Conservation (phyloP, 2,113 vertebrate genomes). For the Carassius carassius region DNA sequence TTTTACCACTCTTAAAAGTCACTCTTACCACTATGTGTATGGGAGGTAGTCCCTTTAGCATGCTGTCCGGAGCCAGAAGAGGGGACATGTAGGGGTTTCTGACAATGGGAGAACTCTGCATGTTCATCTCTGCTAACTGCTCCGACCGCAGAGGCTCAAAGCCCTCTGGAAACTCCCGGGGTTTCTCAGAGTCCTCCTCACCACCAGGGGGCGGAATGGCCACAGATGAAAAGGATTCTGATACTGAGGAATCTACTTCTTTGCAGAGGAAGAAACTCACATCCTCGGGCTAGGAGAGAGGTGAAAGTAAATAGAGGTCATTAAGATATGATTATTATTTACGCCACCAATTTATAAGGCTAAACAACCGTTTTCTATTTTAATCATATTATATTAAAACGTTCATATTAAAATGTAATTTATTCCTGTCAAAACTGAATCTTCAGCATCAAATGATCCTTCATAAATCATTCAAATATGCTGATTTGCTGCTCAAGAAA, state of each 20-base stretch:
- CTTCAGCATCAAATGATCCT: no score
- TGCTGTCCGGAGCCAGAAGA: conserved; percentile 78
- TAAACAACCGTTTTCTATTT: background rate
- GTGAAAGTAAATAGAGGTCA: no score
- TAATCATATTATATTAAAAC: no score
- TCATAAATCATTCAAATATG: no score
- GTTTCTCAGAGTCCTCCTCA: conserved; percentile 55
- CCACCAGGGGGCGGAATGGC: conserved; percentile 58
- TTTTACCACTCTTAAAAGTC: conserved; percentile 56
- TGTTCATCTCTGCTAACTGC: conserved; percentile 71
- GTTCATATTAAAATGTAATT: no score
- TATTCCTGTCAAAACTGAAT: no score
- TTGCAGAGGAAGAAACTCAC: conserved; percentile 71
- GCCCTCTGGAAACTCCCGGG: conserved; percentile 76
- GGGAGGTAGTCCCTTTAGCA: conserved; percentile 75
- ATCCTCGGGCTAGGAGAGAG: conserved; percentile 65
- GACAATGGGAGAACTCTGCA: conserved; percentile 77
- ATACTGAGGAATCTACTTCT: conserved; percentile 62
- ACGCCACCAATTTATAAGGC: no score
- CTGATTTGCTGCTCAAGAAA: no score
- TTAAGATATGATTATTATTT: background rate
- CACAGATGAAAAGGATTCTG: conserved; percentile 50
- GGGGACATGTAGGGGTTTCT: conserved; percentile 86
- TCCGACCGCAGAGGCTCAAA: conserved; percentile 82
- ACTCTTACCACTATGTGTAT: conserved; percentile 79